Base-by-base conservation (phyloP, 2,797 vertebrate species). In the Amblyopsis hoosieri region DNA sequence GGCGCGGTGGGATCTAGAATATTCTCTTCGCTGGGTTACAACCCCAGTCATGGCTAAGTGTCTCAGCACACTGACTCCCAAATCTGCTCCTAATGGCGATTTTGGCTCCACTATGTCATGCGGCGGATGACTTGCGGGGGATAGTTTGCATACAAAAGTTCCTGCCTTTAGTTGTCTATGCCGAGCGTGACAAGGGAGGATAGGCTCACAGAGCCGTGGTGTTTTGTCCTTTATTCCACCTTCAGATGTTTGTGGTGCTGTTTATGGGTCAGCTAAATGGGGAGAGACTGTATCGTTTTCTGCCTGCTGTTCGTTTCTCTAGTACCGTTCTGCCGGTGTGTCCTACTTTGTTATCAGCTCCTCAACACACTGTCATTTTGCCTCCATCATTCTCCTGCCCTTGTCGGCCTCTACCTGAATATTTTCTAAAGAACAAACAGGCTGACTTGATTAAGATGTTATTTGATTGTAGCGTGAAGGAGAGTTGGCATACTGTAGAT, bases 231-330 rank as follows among this genome's bases (percentile, higher is more conserved):
- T 85, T 82, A 80, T 78, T 71, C 48, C 83, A 86, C 82, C 83
- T 87, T 85, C 78, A 86, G 79, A 78, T 81, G 77, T 79, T 82
- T 69, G 76, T 76, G 77, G 64, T 72, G 86, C 83, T 79, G 71
- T 89, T 88, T 87, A 84, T 89, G 87, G 89, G 89, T 92, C 89
- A 91, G 87, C 87, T 84, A 89, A 72, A 91, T 89, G 71, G 63
- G 73, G 66, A 75, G 58, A 62, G n/a, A 8, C 73, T 70, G 55
- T 65, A 61, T 57, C 62, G 62, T 61, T 76, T 79, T 77, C 54
- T 69, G 64, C 70, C 54, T 70, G 70, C 65, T 85, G 68, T 88
- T 86, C 80, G 77, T 80, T 77, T 82, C 52, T 69, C 63, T 81
- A 67, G 89, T 84, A 84, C 72, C 74, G 69, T 62, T 19, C 56